These are phyloP conservation scores for Hapalemur alaotrensis DNA, from an alignment of 2,797 vertebrate species.

Conservation along the genomic window DNA sequence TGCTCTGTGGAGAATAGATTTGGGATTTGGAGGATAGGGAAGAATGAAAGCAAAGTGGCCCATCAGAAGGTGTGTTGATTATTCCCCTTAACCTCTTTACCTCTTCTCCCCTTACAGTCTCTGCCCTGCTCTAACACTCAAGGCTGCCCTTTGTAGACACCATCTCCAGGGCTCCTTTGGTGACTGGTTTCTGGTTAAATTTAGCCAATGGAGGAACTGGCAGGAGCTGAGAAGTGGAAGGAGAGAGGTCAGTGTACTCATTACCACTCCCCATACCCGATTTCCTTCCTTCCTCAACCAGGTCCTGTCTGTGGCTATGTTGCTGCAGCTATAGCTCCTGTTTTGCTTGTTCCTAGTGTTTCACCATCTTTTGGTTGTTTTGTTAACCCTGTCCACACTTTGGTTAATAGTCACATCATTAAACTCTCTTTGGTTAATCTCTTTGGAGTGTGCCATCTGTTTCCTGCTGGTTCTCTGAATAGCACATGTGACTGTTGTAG, in stretches of 20 bases:
- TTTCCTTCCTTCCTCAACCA: background rate
- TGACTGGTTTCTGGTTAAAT: constrained; percentile 3
- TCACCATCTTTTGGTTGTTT: background rate
- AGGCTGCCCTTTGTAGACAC: background rate
- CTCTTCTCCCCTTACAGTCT: background rate
- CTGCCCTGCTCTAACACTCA: background rate
- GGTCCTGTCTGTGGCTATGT: background rate
- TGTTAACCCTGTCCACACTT: background rate
- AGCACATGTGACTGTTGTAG: background rate
- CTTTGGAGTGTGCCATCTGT: background rate
- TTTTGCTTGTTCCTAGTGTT: background rate
- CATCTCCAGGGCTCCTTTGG: background rate
- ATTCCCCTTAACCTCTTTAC: background rate
- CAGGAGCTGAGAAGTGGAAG: background rate
- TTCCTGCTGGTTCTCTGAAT: background rate
- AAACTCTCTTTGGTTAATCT: background rate
- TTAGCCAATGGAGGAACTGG: background rate
- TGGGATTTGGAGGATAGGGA: background rate
- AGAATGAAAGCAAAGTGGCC: background rate
- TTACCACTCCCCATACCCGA: background rate
- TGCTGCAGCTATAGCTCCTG: background rate
- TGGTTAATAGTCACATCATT: background rate
- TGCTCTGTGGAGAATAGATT: background rate
- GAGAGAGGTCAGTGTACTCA: background rate
- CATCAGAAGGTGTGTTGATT: background rate